These are phyloP conservation scores for Rhyacophila evoluta DNA, from an alignment of 2,888 invertebrate genomes.

Conservation along the genomic window DNA sequence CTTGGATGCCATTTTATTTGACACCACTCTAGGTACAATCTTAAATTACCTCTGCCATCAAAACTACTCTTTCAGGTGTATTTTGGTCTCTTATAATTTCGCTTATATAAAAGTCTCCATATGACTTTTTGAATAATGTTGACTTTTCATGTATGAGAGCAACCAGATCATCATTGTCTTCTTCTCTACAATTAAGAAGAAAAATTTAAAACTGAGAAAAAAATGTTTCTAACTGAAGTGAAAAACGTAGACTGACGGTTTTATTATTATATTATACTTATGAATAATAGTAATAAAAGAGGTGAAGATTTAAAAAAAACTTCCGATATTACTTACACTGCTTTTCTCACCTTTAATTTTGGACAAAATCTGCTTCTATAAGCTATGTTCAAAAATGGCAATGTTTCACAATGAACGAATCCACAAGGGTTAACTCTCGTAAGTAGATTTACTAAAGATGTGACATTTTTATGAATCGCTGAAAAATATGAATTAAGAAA, in stretches of 20 bases:
- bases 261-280: too few relatives aligned
- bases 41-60: conserved; percentile 76
- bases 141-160: conserved; percentile 71
- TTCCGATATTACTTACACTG: conserved; percentile 65
- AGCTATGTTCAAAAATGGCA: conserved; percentile 60
- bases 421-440: conserved; percentile 40
- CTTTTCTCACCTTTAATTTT: conserved; percentile 68
- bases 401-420: not conserved
- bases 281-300: too few relatives aligned
- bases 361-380: conserved; percentile 62
- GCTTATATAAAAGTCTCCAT: conserved; percentile 76
- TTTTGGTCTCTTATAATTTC: conserved; percentile 73
- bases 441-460: conserved; percentile 40
- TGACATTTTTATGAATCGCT: conserved; percentile 44
- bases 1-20: too few relatives aligned
- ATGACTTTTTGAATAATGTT: conserved; percentile 65
- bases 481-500: too few relatives aligned
- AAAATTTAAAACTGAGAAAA: too few relatives aligned
- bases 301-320: too few relatives aligned
- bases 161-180: conserved; percentile 78
- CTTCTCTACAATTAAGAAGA: conserved; percentile 66
- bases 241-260: too few relatives aligned
- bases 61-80: conserved; percentile 67
- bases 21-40: too few relatives aligned
- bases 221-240: too few relatives aligned